Evolutionary conservation across 2,113 vertebrate species (phyloP).

Genomic region (Hippoglossus stenolepis): DNA sequence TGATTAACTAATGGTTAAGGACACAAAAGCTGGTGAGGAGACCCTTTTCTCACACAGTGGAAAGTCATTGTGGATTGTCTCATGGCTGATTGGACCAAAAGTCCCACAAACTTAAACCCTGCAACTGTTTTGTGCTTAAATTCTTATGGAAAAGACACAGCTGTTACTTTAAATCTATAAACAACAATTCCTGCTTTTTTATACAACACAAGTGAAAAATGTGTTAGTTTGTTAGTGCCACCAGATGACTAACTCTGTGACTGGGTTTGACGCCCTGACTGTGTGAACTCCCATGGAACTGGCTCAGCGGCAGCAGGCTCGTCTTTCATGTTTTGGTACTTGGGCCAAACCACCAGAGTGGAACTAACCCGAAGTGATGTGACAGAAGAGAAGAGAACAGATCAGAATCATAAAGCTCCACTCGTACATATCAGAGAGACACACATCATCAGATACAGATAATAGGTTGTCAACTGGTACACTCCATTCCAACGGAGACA

Average conservation of each 20-base stretch:
- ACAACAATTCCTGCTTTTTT: not conserved
- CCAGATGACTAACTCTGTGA: no score
- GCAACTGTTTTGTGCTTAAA: slow-evolving; percentile 32
- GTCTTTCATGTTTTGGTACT: not conserved
- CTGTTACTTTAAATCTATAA: slow-evolving; percentile 38
- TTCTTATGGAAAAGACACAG: slow-evolving; percentile 15
- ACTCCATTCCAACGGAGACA: not conserved
- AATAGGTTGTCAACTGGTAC: not conserved
- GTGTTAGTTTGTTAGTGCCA: no score
- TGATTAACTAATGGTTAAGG: no score
- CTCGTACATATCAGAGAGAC: no score
- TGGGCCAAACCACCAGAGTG: slow-evolving; percentile 18
- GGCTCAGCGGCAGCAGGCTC: not conserved
- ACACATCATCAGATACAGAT: not conserved
- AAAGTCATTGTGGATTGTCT: no score
- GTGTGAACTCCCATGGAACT: not conserved
- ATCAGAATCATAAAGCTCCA: not conserved
- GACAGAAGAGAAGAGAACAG: not conserved
- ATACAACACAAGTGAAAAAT: not conserved
- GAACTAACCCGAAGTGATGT: no score
- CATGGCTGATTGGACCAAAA: no score
- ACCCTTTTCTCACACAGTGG: not conserved
- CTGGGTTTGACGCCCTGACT: not conserved
- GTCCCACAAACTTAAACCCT: not conserved
- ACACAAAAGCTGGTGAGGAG: no score